phyloP scores from a whole-genome alignment of 2,113 vertebrate species.

The Castor canadensis region DNA sequence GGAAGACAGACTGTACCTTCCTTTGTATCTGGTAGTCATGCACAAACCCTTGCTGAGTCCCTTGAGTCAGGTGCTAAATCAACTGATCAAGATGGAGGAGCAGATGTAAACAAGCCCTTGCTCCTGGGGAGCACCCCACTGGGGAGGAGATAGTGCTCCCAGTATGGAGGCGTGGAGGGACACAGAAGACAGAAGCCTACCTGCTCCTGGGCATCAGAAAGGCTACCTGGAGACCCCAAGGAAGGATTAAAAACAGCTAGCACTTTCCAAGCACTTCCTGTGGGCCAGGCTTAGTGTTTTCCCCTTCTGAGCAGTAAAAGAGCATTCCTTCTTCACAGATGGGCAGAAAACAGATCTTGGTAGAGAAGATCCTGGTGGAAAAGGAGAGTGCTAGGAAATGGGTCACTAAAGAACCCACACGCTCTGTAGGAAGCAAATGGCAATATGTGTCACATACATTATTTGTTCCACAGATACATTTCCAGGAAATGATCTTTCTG shows the following conservation, averaged over 20 bases:
- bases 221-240: neutral
- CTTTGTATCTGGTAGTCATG: neutral
- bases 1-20: neutral
- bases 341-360: neutral
- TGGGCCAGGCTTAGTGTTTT: neutral
- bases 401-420: neutral
- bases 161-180: neutral
- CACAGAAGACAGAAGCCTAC: neutral
- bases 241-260: neutral
- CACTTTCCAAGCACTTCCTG: neutral
- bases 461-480: neutral
- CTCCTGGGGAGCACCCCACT: neutral
- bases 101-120: neutral
- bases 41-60: neutral
- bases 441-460: neutral
- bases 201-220: neutral
- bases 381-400: neutral
- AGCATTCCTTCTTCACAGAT: neutral
- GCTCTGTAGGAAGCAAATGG: neutral
- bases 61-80: neutral
- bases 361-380: no score
- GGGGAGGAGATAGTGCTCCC: neutral
- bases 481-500: neutral
- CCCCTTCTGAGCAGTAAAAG: rapidly evolving
- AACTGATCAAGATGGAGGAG: neutral